These are phyloP conservation scores for Phalacrocorax aristotelis DNA, from an alignment of 2,113 vertebrate genomes.

Conservation along the genomic window DNA sequence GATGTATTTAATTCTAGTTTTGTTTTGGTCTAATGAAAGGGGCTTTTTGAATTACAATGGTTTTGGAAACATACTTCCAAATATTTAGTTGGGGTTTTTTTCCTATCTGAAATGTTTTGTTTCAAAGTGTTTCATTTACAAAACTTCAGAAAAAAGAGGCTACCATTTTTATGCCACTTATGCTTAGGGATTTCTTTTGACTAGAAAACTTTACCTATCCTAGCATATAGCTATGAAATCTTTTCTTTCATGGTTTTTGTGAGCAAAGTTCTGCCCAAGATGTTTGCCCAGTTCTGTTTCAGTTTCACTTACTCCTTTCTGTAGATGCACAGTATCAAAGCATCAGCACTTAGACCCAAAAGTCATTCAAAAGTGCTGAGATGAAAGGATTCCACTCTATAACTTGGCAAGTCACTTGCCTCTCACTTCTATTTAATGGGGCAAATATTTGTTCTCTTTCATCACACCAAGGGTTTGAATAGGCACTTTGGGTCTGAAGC, in stretches of 20 bases:
- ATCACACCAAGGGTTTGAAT: neutral
- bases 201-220: neutral
- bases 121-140: neutral
- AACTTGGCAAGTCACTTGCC: neutral
- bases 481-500: neutral
- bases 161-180: neutral
- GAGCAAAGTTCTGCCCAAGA: neutral
- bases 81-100: neutral
- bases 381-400: neutral
- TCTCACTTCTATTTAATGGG: neutral
- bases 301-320: neutral
- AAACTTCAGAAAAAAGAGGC: neutral
- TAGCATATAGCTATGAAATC: neutral
- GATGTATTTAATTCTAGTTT: neutral
- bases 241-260: neutral
- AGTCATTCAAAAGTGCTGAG: neutral
- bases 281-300: neutral
- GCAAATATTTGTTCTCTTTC: slow-evolving; percentile 36
- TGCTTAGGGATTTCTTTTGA: neutral
- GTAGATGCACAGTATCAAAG: neutral
- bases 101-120: neutral
- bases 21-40: neutral
- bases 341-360: neutral
- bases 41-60: neutral
- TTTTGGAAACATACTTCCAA: neutral